phyloP scores from a whole-genome alignment of 2,797 vertebrate species.

The Brotogeris chrysoptera region DNA sequence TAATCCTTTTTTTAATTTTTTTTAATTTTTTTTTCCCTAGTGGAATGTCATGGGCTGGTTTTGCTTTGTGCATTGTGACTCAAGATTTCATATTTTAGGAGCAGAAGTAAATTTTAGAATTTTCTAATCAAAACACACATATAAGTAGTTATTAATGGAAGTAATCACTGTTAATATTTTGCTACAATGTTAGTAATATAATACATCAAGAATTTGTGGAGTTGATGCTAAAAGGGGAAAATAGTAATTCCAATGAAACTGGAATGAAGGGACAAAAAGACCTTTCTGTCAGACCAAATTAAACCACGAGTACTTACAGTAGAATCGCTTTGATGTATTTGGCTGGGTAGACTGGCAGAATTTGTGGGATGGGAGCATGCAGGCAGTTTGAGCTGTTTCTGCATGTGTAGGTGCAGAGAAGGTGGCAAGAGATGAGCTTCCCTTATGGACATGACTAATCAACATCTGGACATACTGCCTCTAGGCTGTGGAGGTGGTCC shows the following conservation, averaged over 20 bases:
- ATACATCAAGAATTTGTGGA: background rate
- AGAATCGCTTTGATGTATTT: accelerated
- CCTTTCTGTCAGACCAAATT: background rate
- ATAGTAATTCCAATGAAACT: background rate
- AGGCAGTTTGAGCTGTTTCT: background rate
- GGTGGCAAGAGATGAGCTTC: background rate
- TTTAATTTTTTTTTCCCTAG: background rate
- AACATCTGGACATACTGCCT: background rate
- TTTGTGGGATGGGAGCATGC: background rate
- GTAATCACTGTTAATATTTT: background rate
- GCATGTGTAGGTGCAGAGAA: too few species aligned
- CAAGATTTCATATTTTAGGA: background rate
- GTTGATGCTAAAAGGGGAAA: background rate
- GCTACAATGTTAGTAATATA: background rate
- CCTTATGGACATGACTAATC: background rate
- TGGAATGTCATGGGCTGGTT: background rate
- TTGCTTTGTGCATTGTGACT: background rate
- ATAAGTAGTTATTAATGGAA: background rate
- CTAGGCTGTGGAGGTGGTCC: too few species aligned
- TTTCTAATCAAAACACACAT: background rate
- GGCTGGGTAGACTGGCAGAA: background rate
- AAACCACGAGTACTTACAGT: background rate
- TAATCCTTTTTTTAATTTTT: background rate
- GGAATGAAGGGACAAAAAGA: background rate
- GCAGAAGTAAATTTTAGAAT: background rate